Evolutionary conservation across 2,888 invertebrate species (phyloP), one percentile per base, ranked within the genome.

Genomic region (Kuschelorhynchus macadamiae): DNA sequence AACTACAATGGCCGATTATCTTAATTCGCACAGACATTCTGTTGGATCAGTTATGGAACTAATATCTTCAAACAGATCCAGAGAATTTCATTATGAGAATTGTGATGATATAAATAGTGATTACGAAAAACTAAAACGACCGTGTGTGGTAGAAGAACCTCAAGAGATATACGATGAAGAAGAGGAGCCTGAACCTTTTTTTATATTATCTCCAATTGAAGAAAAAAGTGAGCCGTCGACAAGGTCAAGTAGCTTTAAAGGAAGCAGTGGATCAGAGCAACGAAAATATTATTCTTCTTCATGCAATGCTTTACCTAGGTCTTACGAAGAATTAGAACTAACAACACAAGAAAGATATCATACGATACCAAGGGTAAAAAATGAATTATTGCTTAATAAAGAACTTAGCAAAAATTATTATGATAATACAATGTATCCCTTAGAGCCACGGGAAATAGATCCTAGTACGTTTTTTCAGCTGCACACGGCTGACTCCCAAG

Each of bases 401-500:
- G 74, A 75, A n/a, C 39, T 39, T 0, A 71, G 67, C 14, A 70
- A 71, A 60, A 75, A 74, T 52, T 77, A 75, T 36, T 78, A 73
- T 46, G 79, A 80, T 55, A 77, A 75, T 21, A 82, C 81, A 1
- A 82, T 86, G 81, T 88, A 86, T 77, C 87, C 87, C 0, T 75
- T 88, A 49, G 88, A 88, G 75, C 88, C 88, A 0, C 79, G 88
- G 67, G 88, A 88, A 79, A 81, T 89, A 52, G 88, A 88, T 74
- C 84, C 87, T 1, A 85, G 85, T 59, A 84, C 82, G 20, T 88
- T 86, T 72, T 86, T 85, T 61, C 88, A 88, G 76, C 78, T 88
- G 12, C 88, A 88, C 73, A 87, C 86, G 0, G 87, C 87, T 2
- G 87, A 88, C 70, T 88, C 88, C 75, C 87, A 87, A 73, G 88